Conservation (phyloP, 35 echinoderm and acorn worm species). For the Lytechinus pictus region DNA sequence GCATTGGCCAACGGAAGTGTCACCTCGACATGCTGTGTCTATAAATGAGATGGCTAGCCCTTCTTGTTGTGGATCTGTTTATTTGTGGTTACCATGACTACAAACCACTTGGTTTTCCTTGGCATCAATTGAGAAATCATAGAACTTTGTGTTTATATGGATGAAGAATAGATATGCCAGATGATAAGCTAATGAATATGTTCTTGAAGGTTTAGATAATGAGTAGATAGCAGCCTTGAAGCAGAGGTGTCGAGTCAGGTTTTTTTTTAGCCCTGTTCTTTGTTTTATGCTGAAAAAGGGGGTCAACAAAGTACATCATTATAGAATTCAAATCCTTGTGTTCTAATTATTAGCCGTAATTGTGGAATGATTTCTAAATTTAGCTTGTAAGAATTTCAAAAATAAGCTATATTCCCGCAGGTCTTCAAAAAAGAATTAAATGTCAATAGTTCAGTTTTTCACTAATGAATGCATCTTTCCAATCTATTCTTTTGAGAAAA, state of each 20-base stretch:
- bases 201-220: constrained; percentile 26
- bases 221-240: not conserved
- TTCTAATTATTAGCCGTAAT: not conserved
- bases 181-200: constrained; percentile 37
- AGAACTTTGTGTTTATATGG: not conserved
- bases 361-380: not conserved
- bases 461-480: too few relatives aligned
- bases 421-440: too few relatives aligned
- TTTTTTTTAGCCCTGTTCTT: not conserved
- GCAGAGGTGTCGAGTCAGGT: not conserved
- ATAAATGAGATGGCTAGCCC: not conserved
- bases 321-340: not conserved
- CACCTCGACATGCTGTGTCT: not conserved
- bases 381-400: not conserved
- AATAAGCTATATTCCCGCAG: not conserved
- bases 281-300: not conserved
- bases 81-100: not conserved
- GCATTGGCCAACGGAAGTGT: not conserved
- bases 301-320: not conserved
- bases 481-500: too few relatives aligned
- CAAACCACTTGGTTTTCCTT: not conserved
- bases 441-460: too few relatives aligned
- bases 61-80: not conserved
- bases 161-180: not conserved
- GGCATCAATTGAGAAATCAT: constrained; percentile 6